A percentile compares a stretch with the other conserved stretches of the same genome.
Conservation (phyloP, 1,140 invertebrate genomes). For the Plodia interpunctella region DNA sequence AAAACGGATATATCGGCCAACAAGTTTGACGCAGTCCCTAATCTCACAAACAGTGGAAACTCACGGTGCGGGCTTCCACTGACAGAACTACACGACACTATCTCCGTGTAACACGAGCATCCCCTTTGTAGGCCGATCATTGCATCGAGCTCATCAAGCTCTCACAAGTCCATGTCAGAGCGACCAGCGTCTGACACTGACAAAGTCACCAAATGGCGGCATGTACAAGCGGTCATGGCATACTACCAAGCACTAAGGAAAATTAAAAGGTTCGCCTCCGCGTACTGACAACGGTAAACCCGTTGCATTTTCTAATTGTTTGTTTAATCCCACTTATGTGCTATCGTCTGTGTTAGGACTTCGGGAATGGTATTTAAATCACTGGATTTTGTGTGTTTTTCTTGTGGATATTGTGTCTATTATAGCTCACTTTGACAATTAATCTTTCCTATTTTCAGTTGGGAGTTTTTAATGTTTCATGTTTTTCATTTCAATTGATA, state of each 20-base stretch:
- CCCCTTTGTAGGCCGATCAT: constrained; percentile 71
- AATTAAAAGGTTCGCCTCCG: constrained; percentile 86
- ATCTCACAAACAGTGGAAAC: constrained; percentile 12
- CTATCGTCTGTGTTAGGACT: constrained; percentile 67
- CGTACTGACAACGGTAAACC: constrained; percentile 46
- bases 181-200: constrained; percentile 65
- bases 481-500: constrained; percentile 49
- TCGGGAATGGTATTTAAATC: constrained; percentile 54
- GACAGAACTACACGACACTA: constrained; percentile 35
- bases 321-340: constrained; percentile 62
- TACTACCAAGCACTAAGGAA: constrained; percentile 91
- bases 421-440: constrained; percentile 51
- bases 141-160: constrained; percentile 69
- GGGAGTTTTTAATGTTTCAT: constrained; percentile 49
- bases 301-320: constrained; percentile 61
- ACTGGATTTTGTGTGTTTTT: constrained; percentile 61
- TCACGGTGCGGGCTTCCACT: constrained; percentile 24
- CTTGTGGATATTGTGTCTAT: constrained; percentile 59
- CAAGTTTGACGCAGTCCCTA: not conserved
- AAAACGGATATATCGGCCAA: not conserved
- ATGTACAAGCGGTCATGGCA: constrained; percentile 89
- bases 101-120: constrained; percentile 57
- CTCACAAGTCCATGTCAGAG: constrained; percentile 58
- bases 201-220: constrained; percentile 88
- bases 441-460: constrained; percentile 57